These are phyloP conservation scores for Metacarcinus magister DNA, from an alignment of 2,888 invertebrate genomes.

Conservation along the genomic window DNA sequence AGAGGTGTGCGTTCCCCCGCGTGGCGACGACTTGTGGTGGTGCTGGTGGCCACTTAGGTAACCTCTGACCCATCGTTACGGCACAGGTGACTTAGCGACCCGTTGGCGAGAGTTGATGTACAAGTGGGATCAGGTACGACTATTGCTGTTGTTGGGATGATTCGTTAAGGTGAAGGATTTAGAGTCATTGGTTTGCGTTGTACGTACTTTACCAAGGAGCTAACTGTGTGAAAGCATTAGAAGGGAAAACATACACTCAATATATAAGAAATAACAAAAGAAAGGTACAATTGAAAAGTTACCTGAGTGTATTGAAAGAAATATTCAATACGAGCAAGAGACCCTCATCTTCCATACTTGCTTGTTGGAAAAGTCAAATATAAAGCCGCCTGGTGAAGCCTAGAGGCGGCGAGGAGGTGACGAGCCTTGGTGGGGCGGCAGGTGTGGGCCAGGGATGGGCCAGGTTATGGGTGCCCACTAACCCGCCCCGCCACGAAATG, in stretches of 20 bases:
- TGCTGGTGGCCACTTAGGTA: neutral
- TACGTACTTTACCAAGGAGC: neutral
- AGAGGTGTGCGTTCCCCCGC: slow-evolving; percentile 5
- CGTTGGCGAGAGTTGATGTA: neutral
- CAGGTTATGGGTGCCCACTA: neutral
- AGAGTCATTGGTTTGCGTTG: neutral
- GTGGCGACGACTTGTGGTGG: neutral
- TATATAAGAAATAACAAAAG: neutral
- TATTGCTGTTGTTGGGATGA: neutral
- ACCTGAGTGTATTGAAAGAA: neutral
- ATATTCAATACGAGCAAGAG: neutral
- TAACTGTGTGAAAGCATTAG: neutral
- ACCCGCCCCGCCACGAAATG: slow-evolving; percentile 35
- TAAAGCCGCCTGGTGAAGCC: neutral
- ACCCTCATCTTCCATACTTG: neutral
- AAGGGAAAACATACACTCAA: neutral
- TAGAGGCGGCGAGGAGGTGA: neutral
- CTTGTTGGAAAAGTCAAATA: neutral
- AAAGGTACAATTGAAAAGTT: neutral
- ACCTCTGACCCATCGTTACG: neutral
- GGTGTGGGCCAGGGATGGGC: neutral
- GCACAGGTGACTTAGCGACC: neutral
- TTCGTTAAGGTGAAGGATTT: neutral
- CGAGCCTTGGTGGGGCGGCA: slow-evolving; percentile 6
- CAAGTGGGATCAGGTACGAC: neutral